phyloP scores from a whole-genome alignment of 2,113 vertebrate genomes.

The Pelvicachromis taeniatus region DNA sequence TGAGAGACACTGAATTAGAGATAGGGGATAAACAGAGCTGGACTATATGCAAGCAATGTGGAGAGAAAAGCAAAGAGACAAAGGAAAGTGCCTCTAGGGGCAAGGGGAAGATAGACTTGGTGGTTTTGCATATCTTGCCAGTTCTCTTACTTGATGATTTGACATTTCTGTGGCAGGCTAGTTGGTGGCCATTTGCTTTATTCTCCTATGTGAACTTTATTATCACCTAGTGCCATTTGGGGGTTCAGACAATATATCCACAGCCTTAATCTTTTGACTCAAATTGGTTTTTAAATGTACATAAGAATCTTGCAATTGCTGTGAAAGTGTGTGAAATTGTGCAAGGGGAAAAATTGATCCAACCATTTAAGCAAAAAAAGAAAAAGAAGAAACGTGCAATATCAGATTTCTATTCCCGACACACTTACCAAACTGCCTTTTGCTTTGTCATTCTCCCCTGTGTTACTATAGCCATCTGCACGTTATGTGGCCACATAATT shows the following conservation, averaged over 20 bases:
- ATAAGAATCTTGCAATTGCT: constrained; percentile 47
- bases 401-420: constrained; percentile 17
- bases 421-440: constrained; percentile 55
- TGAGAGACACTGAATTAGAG: constrained; percentile 18
- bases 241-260: neutral
- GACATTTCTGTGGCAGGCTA: constrained; percentile 45
- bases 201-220: constrained; percentile 51
- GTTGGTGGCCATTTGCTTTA: constrained; percentile 30
- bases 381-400: constrained; percentile 8
- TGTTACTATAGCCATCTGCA: constrained; percentile 51
- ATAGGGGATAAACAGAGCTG: neutral
- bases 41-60: constrained; percentile 17
- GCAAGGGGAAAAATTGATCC: constrained; percentile 12
- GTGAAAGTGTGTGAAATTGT: neutral
- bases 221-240: constrained; percentile 9
- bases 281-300: neutral
- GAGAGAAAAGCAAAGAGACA: constrained; percentile 12
- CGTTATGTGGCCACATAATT: constrained; percentile 65
- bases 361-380: constrained; percentile 25
- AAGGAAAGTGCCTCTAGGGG: neutral
- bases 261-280: neutral
- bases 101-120: neutral
- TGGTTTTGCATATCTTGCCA: constrained; percentile 22
- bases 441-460: constrained; percentile 2
- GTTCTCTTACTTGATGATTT: constrained; percentile 50